A percentile compares a stretch with the other conserved stretches of the same genome.
Evolutionary conservation across 2,113 vertebrate species (phyloP).

Genomic region (Varanus salvator): DNA sequence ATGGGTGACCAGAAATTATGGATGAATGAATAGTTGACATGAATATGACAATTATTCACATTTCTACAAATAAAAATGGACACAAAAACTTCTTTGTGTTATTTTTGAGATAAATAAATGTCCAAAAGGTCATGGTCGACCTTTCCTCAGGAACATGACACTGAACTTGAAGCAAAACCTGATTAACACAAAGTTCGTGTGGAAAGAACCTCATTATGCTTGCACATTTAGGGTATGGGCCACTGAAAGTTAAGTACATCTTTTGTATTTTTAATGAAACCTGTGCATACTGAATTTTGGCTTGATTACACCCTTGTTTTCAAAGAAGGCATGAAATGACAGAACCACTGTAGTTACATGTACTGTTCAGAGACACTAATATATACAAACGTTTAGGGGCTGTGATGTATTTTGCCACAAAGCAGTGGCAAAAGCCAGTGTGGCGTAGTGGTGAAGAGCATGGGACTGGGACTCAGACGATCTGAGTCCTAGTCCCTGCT

Average conservation of each 20-base stretch:
- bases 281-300: background rate
- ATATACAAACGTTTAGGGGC: background rate
- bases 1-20: background rate
- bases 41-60: background rate
- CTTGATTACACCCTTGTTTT: background rate
- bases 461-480: too few species aligned
- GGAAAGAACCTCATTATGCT: background rate
- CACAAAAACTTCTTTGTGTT: background rate
- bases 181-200: background rate
- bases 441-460: too few species aligned
- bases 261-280: background rate
- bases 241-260: background rate
- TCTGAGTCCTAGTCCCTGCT: too few species aligned
- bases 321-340: background rate
- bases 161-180: slow-evolving; percentile 5
- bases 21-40: background rate
- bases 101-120: background rate
- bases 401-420: too few species aligned
- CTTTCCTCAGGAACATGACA: background rate
- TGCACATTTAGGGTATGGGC: background rate
- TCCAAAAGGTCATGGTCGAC: background rate
- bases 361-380: background rate
- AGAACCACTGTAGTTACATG: background rate
- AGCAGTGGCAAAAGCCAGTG: too few species aligned
- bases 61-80: background rate